phyloP scores from a whole-genome alignment of 1,140 invertebrate genomes.

The Meloidogyne chitwoodi region DNA sequence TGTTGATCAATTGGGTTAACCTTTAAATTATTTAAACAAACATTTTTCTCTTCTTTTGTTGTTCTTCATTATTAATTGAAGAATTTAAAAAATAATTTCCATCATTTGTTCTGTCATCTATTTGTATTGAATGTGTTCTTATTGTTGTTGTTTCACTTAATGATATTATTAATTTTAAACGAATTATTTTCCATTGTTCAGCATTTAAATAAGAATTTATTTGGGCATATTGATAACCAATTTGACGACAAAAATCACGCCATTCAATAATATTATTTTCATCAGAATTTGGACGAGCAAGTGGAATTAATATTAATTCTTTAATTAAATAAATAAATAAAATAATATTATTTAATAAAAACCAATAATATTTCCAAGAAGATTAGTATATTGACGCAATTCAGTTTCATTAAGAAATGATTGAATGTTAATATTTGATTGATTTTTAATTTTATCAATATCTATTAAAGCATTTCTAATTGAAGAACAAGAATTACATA shows the following conservation, averaged over 20 bases:
- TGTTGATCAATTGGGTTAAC: neutral
- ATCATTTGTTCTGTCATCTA: neutral
- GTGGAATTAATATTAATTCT: conserved; percentile 27
- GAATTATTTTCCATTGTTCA: conserved; percentile 46
- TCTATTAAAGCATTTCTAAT: conserved; percentile 23
- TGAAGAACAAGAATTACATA: conserved; percentile 23
- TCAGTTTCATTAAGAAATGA: neutral
- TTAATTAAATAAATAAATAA: neutral
- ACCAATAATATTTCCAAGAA: conserved; percentile 30
- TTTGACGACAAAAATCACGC: conserved; percentile 39
- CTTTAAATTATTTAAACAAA: neutral
- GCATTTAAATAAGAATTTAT: conserved; percentile 29
- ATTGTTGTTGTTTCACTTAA: neutral
- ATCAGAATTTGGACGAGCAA: conserved; percentile 35
- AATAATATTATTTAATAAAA: neutral
- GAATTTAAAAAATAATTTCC: too few species aligned
- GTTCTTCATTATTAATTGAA: neutral
- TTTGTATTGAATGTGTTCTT: neutral
- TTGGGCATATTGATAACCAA: conserved; percentile 45
- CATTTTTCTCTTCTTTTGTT: neutral
- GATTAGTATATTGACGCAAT: conserved; percentile 25
- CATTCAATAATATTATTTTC: conserved; percentile 40
- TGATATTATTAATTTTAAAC: conserved; percentile 27
- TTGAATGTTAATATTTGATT: neutral
- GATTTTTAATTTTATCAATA: conserved; percentile 6